Evolutionary conservation across 2,113 vertebrate species (phyloP).

Genomic region (Hemicordylus capensis): DNA sequence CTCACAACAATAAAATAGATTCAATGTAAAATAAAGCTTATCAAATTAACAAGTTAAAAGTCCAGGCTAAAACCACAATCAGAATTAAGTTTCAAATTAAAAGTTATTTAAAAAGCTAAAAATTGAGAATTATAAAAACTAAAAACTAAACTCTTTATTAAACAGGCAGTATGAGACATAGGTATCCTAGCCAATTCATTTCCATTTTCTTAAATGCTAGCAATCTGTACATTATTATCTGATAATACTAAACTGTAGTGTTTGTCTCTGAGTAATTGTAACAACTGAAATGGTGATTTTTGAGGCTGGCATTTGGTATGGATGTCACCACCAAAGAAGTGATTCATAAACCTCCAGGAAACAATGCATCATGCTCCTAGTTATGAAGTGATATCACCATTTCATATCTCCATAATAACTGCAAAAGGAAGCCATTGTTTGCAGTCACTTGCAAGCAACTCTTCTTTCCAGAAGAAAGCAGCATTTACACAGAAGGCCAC

Average conservation of each 20-base stretch:
- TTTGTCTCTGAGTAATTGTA: conserved; percentile 32
- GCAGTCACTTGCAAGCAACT: neutral
- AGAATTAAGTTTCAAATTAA: too few species aligned
- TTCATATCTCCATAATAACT: conserved; percentile 47
- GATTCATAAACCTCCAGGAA: conserved; percentile 60
- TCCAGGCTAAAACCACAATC: too few species aligned
- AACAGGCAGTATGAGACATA: neutral
- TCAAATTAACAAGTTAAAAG: too few species aligned
- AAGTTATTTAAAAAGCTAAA: too few species aligned
- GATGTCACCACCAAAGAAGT: conserved; percentile 48
- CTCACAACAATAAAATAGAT: too few species aligned
- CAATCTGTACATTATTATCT: fast-evolving
- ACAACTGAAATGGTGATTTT: conserved; percentile 23
- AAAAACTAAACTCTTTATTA: neutral
- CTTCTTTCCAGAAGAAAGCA: conserved; percentile 21
- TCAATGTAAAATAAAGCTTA: too few species aligned
- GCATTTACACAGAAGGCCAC: conserved; percentile 15
- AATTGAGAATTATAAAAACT: too few species aligned
- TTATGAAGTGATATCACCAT: conserved; percentile 49
- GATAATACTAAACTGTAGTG: neutral
- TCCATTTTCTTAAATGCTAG: neutral
- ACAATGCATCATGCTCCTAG: conserved; percentile 45
- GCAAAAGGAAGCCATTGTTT: conserved; percentile 48
- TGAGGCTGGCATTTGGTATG: conserved; percentile 38
- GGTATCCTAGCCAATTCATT: neutral